Evolutionary conservation across 2,888 invertebrate species (phyloP), one percentile per base, ranked within the genome.

Genomic region (Scotopteryx bipunctaria): DNA sequence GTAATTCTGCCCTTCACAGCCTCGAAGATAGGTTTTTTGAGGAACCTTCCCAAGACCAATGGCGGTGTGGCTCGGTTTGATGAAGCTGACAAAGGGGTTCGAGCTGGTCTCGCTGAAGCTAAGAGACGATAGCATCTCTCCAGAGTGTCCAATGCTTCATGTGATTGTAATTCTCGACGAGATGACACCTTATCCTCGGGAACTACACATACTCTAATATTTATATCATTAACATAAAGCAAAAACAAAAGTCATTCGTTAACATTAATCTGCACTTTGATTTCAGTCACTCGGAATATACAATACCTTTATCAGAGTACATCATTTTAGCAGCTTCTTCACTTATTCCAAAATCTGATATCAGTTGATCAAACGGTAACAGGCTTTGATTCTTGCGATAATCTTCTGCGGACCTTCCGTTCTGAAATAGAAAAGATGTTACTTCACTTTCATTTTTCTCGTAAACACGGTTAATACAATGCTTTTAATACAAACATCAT

Each of bases 331-430:
- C 93, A 49, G 91, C 79, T 21, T 92, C 91, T 71, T 94, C 94
- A 61, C 91, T 91, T 36, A 94, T 94, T 21, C 95, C 95, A 67
- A 94, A 95, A 66, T 93, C 93, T 46, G 91, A 87, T 50, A 96
- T 75, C 29, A 96, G 78, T 65, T 93, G 92, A 66, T 92, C 92
- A 76, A 95, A 95, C 23, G 93, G 93, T 47, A 96, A 88, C 51
- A 94, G 92, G 45, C 91, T 88, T 60, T 93, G 93, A 69, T 94
- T 92, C 46, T 93, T 91, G 66, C 93, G 91, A 80, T 96, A 97
- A 74, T 94, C 95, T 69, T 96, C 96, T 25, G 97, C 94, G 38
- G 95, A 94, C 43, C 93, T 92, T 32, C 95, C 96, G 73, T 93
- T 92, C 97, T 97, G 76, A 43, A 59, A 43, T 21, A 37, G n/a